These are phyloP conservation scores for Telenomus remus DNA, from an alignment of 1,140 invertebrate species.

Conservation along the genomic window DNA sequence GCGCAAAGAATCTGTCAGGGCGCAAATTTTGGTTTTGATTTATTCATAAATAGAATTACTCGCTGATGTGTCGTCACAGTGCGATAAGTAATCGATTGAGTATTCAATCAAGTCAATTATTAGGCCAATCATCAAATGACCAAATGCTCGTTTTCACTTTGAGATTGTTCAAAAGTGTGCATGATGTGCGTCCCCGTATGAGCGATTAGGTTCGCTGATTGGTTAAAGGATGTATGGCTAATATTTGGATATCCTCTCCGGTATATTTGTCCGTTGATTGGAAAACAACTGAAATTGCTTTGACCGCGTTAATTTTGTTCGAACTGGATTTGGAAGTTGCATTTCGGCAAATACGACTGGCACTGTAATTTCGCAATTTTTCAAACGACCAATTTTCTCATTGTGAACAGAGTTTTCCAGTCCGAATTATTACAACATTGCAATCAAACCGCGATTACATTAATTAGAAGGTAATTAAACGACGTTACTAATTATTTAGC, in stretches of 20 bases:
- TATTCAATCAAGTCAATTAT: too few species aligned
- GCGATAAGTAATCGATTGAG: neutral
- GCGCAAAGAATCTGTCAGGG: constrained; percentile 9
- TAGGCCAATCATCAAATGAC: too few species aligned
- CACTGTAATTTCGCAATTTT: neutral
- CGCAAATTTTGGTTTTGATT: constrained; percentile 6
- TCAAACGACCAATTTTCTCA: too few species aligned
- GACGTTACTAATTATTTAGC: too few species aligned
- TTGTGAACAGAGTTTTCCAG: too few species aligned
- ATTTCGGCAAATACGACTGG: constrained; percentile 24
- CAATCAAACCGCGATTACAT: neutral
- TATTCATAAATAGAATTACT: constrained; percentile 8
- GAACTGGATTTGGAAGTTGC: constrained; percentile 27
- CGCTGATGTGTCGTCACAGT: neutral
- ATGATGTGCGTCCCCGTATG: constrained; percentile 25
- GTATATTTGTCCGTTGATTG: constrained; percentile 37
- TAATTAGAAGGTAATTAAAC: too few species aligned
- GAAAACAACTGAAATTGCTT: constrained; percentile 42
- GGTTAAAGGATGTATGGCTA: constrained; percentile 38
- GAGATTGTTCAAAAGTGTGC: constrained; percentile 17
- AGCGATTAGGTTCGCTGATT: constrained; percentile 29
- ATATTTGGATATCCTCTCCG: constrained; percentile 24
- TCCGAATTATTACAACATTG: neutral
- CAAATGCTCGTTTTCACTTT: neutral
- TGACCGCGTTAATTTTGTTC: constrained; percentile 44